Percentiles rank a stretch among this genome's conserved stretches.
These are phyloP conservation scores for Daktulosphaira vitifoliae DNA, from an alignment of 1,140 invertebrate species.

Conservation along the genomic window DNA sequence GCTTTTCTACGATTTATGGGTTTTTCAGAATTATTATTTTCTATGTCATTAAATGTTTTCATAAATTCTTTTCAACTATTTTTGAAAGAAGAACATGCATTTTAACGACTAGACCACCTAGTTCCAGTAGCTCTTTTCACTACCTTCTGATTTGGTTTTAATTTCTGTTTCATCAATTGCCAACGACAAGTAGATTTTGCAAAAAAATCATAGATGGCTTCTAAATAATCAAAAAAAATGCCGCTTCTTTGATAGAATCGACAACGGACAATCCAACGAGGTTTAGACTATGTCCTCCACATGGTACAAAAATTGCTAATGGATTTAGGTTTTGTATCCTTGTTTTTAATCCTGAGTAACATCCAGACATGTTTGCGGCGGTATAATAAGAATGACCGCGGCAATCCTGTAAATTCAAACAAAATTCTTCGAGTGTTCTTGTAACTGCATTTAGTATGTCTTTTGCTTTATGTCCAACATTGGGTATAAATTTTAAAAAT, in stretches of 20 bases:
- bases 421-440: not conserved
- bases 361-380: slow-evolving; percentile 33
- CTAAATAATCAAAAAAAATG: slow-evolving; percentile 5
- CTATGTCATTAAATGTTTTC: not conserved
- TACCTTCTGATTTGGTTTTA: not conserved
- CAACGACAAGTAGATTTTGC: slow-evolving; percentile 4
- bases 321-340: slow-evolving; percentile 5
- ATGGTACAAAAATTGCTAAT: slow-evolving; percentile 23
- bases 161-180: not conserved
- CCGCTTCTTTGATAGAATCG: slow-evolving; percentile 6
- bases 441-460: slow-evolving; percentile 9
- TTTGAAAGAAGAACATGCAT: not conserved
- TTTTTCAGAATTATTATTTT: slow-evolving; percentile 1
- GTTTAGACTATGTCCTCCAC: slow-evolving; percentile 16
- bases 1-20: not conserved
- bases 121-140: not conserved
- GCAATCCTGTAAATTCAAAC: slow-evolving; percentile 34
- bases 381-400: slow-evolving; percentile 40
- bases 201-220: not conserved
- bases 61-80: slow-evolving; percentile 6
- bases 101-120: slow-evolving; percentile 1
- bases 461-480: slow-evolving; percentile 25
- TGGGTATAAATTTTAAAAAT: slow-evolving; percentile 24
- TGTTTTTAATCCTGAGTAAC: slow-evolving; percentile 21
- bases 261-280: not conserved